These are phyloP conservation scores for Amphipyra berbera DNA, from an alignment of 2,888 invertebrate species.

Conservation along the genomic window DNA sequence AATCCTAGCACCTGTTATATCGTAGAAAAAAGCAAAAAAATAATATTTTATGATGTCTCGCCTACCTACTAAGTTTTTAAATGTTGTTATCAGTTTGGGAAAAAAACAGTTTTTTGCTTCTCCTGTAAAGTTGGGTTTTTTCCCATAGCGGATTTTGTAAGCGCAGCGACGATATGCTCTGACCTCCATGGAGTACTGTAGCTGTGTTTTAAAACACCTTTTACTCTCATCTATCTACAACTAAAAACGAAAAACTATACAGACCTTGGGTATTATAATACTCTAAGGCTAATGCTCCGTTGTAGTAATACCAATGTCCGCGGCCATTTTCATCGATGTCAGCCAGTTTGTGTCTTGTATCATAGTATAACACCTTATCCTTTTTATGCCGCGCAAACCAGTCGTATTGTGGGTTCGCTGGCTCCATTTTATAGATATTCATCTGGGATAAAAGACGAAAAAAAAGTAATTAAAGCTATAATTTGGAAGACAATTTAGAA, in stretches of 20 bases:
- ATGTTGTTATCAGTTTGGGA: no score
- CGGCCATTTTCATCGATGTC: conserved; percentile 64
- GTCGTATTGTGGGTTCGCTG: conserved; percentile 59
- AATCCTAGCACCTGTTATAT: no score
- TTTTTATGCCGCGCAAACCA: conserved; percentile 71
- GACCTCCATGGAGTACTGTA: no score
- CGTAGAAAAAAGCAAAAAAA: no score
- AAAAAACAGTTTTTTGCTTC: no score
- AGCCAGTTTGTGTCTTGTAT: conserved; percentile 69
- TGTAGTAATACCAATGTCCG: conserved; percentile 74
- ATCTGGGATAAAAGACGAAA: conserved; percentile 60
- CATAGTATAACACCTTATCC: conserved; percentile 60
- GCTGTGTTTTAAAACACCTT: no score
- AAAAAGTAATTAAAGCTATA: conserved; percentile 8
- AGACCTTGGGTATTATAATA: conserved; percentile 69
- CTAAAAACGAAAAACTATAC: background rate
- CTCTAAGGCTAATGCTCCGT: conserved; percentile 71
- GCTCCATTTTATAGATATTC: conserved; percentile 75
- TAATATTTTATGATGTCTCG: no score
- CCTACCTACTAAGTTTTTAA: no score
- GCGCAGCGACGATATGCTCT: no score
- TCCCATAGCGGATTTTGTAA: no score
- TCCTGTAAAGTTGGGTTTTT: no score
- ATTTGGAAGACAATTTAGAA: background rate
- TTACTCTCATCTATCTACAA: background rate